Evolutionary conservation across 1,140 invertebrate species (phyloP).

Genomic region (Papilio machaon): DNA sequence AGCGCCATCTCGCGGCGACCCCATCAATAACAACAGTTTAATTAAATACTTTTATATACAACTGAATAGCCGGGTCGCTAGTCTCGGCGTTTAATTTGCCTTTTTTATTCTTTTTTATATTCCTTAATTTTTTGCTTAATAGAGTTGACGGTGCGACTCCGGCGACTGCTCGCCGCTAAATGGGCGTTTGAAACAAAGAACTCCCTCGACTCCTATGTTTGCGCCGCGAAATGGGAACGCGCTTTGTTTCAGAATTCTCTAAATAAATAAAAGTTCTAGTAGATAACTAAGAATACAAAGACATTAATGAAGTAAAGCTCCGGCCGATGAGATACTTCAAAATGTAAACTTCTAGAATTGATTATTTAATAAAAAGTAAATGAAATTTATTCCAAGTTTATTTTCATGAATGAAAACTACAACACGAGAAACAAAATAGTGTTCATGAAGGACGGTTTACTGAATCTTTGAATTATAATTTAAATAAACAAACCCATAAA

Average conservation of each 20-base stretch:
- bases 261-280: slow-evolving; percentile 35
- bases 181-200: slow-evolving; percentile 60
- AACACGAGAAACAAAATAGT: too few species aligned
- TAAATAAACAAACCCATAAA: background rate
- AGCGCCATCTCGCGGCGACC: slow-evolving; percentile 77
- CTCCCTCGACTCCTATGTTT: slow-evolving; percentile 41
- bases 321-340: slow-evolving; percentile 4
- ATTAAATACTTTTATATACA: slow-evolving; percentile 79
- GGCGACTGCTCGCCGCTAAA: slow-evolving; percentile 45
- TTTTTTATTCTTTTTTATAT: slow-evolving; percentile 66
- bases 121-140: slow-evolving; percentile 66
- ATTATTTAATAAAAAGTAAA: background rate
- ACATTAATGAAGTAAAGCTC: slow-evolving; percentile 22
- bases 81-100: slow-evolving; percentile 71
- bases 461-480: background rate
- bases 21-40: slow-evolving; percentile 80
- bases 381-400: background rate
- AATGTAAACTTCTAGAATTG: background rate
- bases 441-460: background rate
- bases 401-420: background rate
- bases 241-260: slow-evolving; percentile 30
- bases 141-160: slow-evolving; percentile 49
- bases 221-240: slow-evolving; percentile 38
- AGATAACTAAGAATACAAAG: slow-evolving; percentile 27
- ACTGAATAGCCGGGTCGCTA: slow-evolving; percentile 67